Conservation (phyloP, 2,113 vertebrate genomes). For the Rallus limicola region DNA sequence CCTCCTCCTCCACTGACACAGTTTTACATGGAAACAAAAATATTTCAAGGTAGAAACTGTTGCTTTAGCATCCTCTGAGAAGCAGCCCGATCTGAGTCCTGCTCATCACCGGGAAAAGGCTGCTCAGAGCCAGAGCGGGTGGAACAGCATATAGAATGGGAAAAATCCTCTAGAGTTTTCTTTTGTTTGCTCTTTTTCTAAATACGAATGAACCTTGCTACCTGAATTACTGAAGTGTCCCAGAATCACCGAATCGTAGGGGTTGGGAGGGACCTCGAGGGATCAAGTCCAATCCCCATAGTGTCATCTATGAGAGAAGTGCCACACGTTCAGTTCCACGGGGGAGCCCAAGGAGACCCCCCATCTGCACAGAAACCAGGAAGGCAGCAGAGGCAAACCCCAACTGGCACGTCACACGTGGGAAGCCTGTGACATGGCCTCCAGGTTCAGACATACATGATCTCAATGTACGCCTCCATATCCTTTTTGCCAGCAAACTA, state of each 20-base stretch:
- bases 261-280: too few species aligned
- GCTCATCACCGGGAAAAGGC: neutral
- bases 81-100: neutral
- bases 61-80: neutral
- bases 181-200: neutral
- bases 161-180: neutral
- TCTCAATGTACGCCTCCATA: accelerated
- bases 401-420: neutral
- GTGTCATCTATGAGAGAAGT: neutral
- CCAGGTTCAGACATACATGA: accelerated
- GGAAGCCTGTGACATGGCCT: neutral
- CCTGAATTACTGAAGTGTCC: neutral
- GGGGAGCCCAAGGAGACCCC: neutral
- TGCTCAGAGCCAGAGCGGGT: neutral
- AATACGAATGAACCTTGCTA: neutral
- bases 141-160: accelerated
- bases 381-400: accelerated
- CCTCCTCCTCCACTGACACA: neutral
- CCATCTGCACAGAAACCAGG: accelerated
- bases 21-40: neutral
- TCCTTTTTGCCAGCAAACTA: neutral
- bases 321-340: neutral
- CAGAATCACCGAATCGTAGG: too few species aligned
- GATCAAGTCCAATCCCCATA: too few species aligned
- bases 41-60: neutral